Evolutionary conservation across 1,140 invertebrate species (phyloP), one percentile per base, ranked within the genome.

Genomic region (Anastatus disparis): DNA sequence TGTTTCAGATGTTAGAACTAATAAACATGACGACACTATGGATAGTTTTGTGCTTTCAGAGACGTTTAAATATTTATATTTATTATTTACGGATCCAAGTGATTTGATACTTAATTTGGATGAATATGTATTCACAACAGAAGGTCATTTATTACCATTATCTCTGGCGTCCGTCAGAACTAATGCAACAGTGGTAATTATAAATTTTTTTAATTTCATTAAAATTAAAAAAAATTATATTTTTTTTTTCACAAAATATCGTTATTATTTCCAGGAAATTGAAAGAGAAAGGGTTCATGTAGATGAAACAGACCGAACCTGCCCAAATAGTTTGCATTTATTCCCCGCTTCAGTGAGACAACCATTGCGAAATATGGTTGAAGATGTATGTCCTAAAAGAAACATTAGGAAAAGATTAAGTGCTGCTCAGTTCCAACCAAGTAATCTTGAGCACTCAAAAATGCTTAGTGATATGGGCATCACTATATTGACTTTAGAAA

Each of bases 31-130:
- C 82, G 96, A 98, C 80, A 90, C 97, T 75, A 98, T 99, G 97
- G 97, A 99, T 81, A 98, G 96, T 0, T 99, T 97, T 87, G 96
- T 99, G 1, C 86, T 99, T 0, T 95, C 97, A 0, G 97, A 99
- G 87, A 99, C 97, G 2, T 95, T 99, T 74, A 99, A 99, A 84
- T 99, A 99, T 85, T 86, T 99, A 8, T 99, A 93, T 85, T 89
- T 99, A 77, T 85, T 99, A 64, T 99, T 99, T 84, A 91, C 95
- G 9, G 94, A 98, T 73, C 91, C 94, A 46, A 90, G 89, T 42
- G 96, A 99, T 79, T 82, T 98, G 17, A 86, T 95, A 26, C 85
- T 99, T 24, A 93, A 98, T 82, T 85, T 99, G n/a, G 95, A 99
- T 84, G 93, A 98, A 82, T 99, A 97, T 87, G 91, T 99, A 64